Percentiles rank a stretch among this genome's conserved stretches.
These are phyloP conservation scores for Pluvianellus socialis DNA, from an alignment of 2,113 vertebrate species.

Conservation along the genomic window DNA sequence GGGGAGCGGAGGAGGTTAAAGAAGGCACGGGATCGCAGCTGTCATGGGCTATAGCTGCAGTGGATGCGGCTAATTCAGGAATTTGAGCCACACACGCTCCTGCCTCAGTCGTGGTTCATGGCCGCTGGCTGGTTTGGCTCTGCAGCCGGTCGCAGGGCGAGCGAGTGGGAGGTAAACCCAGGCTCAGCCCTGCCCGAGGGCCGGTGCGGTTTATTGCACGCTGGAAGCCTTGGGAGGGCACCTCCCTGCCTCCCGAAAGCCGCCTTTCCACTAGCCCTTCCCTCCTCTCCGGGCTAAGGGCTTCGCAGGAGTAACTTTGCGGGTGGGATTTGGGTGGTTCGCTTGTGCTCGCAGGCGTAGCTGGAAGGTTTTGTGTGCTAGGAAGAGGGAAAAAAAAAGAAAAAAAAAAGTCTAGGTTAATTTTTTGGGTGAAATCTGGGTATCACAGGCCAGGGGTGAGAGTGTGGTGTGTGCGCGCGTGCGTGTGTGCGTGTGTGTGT, in stretches of 20 bases:
- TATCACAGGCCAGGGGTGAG: too few relatives aligned
- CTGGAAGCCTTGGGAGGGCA: neutral
- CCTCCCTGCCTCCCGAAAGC: fast-evolving
- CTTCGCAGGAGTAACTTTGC: neutral
- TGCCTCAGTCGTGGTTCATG: fast-evolving
- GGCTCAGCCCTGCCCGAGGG: neutral
- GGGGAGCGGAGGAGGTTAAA: neutral
- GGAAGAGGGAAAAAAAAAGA: neutral
- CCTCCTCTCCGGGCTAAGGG: neutral
- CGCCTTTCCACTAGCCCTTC: neutral
- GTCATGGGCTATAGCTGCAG: fast-evolving
- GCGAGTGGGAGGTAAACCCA: neutral
- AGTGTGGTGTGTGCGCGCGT: too few relatives aligned
- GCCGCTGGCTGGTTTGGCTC: neutral
- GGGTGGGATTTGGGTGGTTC: neutral
- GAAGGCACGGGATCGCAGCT: neutral
- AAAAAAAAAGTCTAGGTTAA: neutral
- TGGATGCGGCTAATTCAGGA: neutral
- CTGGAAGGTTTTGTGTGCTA: neutral
- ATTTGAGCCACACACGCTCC: neutral
- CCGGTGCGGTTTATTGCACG: fast-evolving
- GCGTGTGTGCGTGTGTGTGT: too few relatives aligned
- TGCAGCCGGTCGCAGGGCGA: neutral
- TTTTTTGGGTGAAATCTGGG: neutral
- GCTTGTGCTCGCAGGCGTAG: fast-evolving